These are phyloP conservation scores for Trichoplusia ni DNA, from an alignment of 1,140 invertebrate genomes.

Conservation along the genomic window DNA sequence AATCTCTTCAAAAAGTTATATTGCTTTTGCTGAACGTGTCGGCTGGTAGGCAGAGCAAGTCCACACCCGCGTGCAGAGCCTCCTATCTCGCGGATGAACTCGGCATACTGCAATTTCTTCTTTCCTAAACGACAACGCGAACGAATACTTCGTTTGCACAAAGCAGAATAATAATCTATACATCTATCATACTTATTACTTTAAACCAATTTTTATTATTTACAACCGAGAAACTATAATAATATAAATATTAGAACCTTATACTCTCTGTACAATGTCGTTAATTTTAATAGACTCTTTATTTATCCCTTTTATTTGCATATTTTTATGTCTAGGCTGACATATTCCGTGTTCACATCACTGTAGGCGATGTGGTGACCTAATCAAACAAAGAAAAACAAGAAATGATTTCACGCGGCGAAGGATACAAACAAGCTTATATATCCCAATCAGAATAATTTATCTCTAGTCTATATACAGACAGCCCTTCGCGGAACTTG, in stretches of 20 bases:
- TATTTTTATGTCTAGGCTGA: conserved; percentile 8
- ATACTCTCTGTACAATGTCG: conserved; percentile 71
- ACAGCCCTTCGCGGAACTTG: neutral
- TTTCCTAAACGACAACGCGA: conserved; percentile 6
- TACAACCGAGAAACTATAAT: conserved; percentile 50
- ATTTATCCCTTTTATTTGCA: conserved; percentile 33
- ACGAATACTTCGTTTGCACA: conserved; percentile 4
- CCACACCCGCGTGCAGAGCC: neutral
- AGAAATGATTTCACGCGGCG: neutral
- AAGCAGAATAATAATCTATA: conserved; percentile 41
- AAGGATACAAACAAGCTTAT: conserved; percentile 12
- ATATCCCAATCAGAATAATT: conserved; percentile 1
- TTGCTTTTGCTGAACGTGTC: no score
- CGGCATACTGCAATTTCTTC: conserved; percentile 27
- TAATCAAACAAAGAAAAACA: neutral
- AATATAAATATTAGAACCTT: conserved; percentile 72
- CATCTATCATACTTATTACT: conserved; percentile 46
- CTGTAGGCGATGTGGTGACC: neutral
- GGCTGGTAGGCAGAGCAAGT: no score
- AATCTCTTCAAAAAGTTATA: no score
- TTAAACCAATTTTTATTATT: conserved; percentile 49
- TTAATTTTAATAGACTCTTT: conserved; percentile 50
- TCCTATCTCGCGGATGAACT: neutral
- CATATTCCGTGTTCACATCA: neutral
- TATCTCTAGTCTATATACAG: neutral